Conservation (phyloP, 2,888 invertebrate species). For the Acanthosepion lycidas region DNA sequence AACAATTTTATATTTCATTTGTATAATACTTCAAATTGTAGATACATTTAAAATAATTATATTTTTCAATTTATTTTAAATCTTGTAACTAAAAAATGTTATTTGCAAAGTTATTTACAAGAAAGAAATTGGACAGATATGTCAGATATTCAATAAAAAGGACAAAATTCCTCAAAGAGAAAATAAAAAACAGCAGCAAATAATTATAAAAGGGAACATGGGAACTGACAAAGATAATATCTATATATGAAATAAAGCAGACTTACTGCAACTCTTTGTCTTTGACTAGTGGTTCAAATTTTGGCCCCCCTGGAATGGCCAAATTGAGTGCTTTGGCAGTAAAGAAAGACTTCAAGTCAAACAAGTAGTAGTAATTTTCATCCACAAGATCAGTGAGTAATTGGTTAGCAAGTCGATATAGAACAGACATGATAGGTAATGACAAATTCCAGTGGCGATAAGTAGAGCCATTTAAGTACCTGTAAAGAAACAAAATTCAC, state of each 20-base stretch:
- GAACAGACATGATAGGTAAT: conserved; percentile 96
- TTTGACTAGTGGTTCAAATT: conserved; percentile 99
- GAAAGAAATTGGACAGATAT: too few species aligned
- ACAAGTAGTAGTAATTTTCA: conserved; percentile 98
- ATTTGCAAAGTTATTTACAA: too few species aligned
- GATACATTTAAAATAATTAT: too few species aligned
- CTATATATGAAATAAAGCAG: not conserved
- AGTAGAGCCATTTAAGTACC: conserved; percentile 94
- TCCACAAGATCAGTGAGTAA: conserved; percentile 97
- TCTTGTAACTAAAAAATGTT: too few species aligned
- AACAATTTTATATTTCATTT: too few species aligned
- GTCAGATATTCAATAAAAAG: too few species aligned
- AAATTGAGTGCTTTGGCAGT: conserved; percentile 99
- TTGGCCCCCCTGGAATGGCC: conserved; percentile 99
- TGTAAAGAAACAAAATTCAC: conserved; percentile 67
- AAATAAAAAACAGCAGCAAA: too few species aligned
- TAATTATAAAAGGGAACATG: too few species aligned
- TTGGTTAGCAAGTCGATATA: conserved; percentile 98
- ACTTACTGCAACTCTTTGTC: conserved; percentile 93
- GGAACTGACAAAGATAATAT: too few species aligned
- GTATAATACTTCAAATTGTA: too few species aligned
- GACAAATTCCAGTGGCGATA: conserved; percentile 97
- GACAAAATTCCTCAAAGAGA: too few species aligned
- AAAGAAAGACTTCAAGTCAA: conserved; percentile 99
- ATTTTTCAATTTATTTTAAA: too few species aligned